Evolutionary conservation across 2,888 invertebrate species (phyloP), one percentile per base, ranked within the genome.

Genomic region (Mythimna lalbum): DNA sequence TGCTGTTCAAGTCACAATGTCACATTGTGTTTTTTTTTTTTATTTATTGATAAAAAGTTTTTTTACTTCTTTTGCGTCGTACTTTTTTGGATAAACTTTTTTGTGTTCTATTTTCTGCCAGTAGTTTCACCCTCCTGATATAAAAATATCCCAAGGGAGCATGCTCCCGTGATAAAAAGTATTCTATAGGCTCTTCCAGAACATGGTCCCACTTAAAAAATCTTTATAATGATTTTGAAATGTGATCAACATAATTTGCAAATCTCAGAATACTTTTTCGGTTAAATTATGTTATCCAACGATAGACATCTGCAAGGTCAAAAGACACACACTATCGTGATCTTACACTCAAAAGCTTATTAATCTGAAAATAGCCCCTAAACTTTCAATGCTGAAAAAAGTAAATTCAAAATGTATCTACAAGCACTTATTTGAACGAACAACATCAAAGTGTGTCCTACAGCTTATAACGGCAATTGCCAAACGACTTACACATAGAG

Each of bases 1-100:
- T 92, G 90, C 83, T 87, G 90, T 90, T 89, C 82, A 83, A 80
- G 81, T 86, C 89, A 89, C 88, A 87, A 86, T 90, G 84, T 89
- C 87, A 90, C 88, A 90, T 82, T 85, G 77, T 89, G 88, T 88
- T 86, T 80, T 79, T 78, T 79, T 78, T 84, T 71, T 64, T 84
- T 86, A 81, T 80, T 85, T 78, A 74, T 65, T 49, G 19, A 52
- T 63, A 57, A 69, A 59, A 72, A 31, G 23, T 43, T 27, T 33
- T 56, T 60, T 53, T 36, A 31, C 10, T 12, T 23, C 19, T 52
- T 43, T 39, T 10, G n/a, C 17, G 6, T n/a, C 7, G 14, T 55
- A 31, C 3, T 27, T 27, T 23, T n/a, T 50, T 66, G 2, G 23
- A 49, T 4, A 23, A 65, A 17, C 33, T 56, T 31, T 55, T 19